Evolutionary conservation across 2,113 vertebrate genomes (phyloP), one percentile per base, ranked within the genome.

Genomic region (Antennarius striatus): DNA sequence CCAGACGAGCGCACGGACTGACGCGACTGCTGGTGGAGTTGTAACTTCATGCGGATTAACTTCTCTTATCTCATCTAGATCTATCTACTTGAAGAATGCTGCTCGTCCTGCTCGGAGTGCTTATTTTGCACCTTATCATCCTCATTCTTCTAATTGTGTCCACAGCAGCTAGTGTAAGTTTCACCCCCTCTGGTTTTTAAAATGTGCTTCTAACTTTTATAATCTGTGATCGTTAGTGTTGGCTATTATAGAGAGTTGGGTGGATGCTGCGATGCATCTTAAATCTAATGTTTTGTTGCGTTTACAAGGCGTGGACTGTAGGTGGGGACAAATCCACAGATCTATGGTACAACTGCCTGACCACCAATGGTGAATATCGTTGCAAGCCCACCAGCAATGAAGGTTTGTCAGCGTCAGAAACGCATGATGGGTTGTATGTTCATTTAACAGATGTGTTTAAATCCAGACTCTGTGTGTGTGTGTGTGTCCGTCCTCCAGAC

Each of bases 111-210:
- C 80, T 91, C 7, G 91, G 84, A 76, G 90, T 91, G 83, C 82
- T 92, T 4, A 8, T 92, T 55, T 39, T 93, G 79, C 92, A 93
- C 87, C 7, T 92, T 2, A 70, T 89, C 63, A 87, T 90, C 50
- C 86, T 93, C 48, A 84, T 92, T 30, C 87, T 92, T 32, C 91
- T 93, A 54, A 83, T 92, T 10, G 82, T 92, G 73, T 88, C 92
- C 6, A 92, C 91, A 55, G 88, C 90, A 22, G 87, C 85, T 43
- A 93, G 87, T 73, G 92, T 93, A 82, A 90, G 92, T 90, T 15
- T 13, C 12, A 22, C 22, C 22, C 2, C 22, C 22, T 22, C 22
- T 2, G 22, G 22, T 22, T 22, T 22, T 22, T 43, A 10, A 10
- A 43, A 10, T 12, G 42, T 11, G 42, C 7, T 11, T 12, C 7